Evolutionary conservation across 2,888 invertebrate genomes (phyloP).

Genomic region (Oligia fasciuncula): DNA sequence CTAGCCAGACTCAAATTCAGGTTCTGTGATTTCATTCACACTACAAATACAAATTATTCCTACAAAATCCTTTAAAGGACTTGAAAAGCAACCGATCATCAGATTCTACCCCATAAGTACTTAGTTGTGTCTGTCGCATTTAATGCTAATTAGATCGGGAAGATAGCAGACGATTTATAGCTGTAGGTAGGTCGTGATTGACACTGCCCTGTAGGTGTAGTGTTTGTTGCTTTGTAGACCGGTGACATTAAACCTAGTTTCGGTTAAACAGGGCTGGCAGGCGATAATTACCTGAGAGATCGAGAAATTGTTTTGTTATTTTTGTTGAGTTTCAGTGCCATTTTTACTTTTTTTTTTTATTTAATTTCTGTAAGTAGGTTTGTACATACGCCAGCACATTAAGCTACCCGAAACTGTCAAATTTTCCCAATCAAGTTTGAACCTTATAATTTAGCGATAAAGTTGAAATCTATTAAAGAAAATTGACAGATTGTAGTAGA

Average conservation of each 20-base stretch:
- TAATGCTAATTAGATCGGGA: constrained; percentile 60
- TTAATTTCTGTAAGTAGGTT: not conserved
- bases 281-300: constrained; percentile 12
- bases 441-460: no score
- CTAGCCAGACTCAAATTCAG: no score
- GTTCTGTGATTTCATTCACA: no score
- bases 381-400: no score
- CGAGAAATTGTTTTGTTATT: not conserved
- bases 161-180: constrained; percentile 64
- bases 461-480: no score
- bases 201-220: constrained; percentile 71
- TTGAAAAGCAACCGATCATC: constrained; percentile 44
- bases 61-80: constrained; percentile 20
- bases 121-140: constrained; percentile 47
- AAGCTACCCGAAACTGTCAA: no score
- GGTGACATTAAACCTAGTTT: constrained; percentile 73
- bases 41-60: not conserved
- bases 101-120: constrained; percentile 43
- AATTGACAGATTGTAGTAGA: no score
- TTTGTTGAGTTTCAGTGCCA: not conserved
- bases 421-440: no score
- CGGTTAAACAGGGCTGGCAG: constrained; percentile 65
- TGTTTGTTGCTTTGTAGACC: constrained; percentile 45
- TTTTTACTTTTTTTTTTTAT: not conserved
- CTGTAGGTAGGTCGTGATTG: constrained; percentile 71